These are phyloP conservation scores for Danaus chrysippus DNA, from an alignment of 2,888 invertebrate genomes.

Conservation along the genomic window DNA sequence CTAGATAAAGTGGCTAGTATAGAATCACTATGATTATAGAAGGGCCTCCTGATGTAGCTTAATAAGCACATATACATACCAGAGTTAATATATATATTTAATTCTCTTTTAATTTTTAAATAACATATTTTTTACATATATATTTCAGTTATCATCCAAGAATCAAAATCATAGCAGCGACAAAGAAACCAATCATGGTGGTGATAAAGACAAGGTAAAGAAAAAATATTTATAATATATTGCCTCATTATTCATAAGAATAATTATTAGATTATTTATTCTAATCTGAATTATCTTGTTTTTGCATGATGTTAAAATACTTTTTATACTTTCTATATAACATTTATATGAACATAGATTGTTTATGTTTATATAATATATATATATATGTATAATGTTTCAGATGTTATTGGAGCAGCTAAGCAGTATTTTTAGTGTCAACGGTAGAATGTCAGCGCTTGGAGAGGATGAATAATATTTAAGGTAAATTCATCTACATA, in stretches of 20 bases:
- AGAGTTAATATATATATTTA: too few relatives aligned
- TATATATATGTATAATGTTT: background rate
- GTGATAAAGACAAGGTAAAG: slow-evolving; percentile 1
- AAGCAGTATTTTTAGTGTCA: slow-evolving; percentile 7
- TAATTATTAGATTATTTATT: too few relatives aligned
- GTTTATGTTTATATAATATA: background rate
- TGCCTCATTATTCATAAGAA: too few relatives aligned
- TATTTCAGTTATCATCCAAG: background rate
- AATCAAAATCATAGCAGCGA: background rate
- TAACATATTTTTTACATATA: background rate
- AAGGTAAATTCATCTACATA: slow-evolving; percentile 3
- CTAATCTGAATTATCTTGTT: too few relatives aligned
- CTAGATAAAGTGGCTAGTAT: too few relatives aligned
- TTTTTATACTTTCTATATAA: too few relatives aligned
- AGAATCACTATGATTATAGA: too few relatives aligned
- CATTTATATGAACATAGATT: too few relatives aligned
- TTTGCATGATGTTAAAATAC: too few relatives aligned
- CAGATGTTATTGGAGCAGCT: slow-evolving; percentile 9
- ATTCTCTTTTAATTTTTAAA: too few relatives aligned
- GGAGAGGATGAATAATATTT: slow-evolving; percentile 15
- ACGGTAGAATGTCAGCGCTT: slow-evolving; percentile 3
- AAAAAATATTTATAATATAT: background rate
- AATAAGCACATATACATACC: too few relatives aligned
- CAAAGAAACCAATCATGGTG: background rate
- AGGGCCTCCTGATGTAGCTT: too few relatives aligned